These are phyloP conservation scores for Holothuria glaberrima DNA, from an alignment of 35 echinoderm and acorn worm genomes.

Conservation along the genomic window DNA sequence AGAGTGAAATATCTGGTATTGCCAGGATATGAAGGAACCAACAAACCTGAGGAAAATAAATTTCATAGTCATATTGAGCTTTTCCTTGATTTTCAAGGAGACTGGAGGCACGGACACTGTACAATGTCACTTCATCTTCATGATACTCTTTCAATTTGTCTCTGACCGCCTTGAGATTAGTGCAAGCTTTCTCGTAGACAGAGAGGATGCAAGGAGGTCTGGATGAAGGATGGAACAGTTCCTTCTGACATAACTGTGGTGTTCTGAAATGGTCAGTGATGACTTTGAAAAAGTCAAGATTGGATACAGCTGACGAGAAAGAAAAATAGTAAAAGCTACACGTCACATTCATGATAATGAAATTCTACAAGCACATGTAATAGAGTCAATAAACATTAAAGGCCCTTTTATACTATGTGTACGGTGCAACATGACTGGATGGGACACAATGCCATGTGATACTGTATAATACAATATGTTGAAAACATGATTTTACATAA, in stretches of 20 bases:
- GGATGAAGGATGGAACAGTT: conserved; percentile 50
- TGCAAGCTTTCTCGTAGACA: conserved; percentile 64
- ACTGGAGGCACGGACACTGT: conserved; percentile 54
- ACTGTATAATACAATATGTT: too few relatives aligned
- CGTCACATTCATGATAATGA: too few relatives aligned
- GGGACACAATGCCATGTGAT: too few relatives aligned
- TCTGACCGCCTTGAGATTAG: conserved; percentile 67
- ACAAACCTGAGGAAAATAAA: conserved; percentile 73
- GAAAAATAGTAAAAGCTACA: neutral
- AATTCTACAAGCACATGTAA: too few relatives aligned
- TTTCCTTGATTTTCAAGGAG: conserved; percentile 32
- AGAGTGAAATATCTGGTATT: too few relatives aligned
- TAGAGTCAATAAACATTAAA: too few relatives aligned
- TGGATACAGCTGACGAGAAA: conserved; percentile 64
- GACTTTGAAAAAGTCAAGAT: conserved; percentile 59
- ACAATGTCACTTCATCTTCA: conserved; percentile 55
- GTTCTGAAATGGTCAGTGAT: conserved; percentile 61
- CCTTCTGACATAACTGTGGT: conserved; percentile 3
- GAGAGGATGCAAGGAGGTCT: conserved; percentile 63
- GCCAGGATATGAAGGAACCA: too few relatives aligned
- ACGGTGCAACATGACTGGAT: too few relatives aligned
- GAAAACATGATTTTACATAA: too few relatives aligned
- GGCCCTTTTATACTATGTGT: too few relatives aligned
- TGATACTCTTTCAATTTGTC: conserved; percentile 80
- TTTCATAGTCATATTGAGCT: conserved; percentile 70